A percentile compares a stretch with the other conserved stretches of the same genome.
These are phyloP conservation scores for Heliconius sara DNA, from an alignment of 2,888 invertebrate genomes.

Conservation along the genomic window DNA sequence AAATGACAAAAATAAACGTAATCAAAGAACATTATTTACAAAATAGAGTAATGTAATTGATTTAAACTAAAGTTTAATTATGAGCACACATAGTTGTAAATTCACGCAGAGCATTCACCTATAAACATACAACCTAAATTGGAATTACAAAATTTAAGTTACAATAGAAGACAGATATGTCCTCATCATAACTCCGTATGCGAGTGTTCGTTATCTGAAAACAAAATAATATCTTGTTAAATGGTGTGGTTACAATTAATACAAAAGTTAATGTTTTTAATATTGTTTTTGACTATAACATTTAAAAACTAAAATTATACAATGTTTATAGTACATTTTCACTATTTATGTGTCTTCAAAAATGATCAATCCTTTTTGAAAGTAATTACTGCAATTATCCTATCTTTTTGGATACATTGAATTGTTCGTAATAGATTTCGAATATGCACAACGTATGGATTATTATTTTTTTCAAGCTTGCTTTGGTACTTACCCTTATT, in stretches of 20 bases:
- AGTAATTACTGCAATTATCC: no score
- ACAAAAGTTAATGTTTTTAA: no score
- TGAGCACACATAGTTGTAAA: constrained; percentile 24
- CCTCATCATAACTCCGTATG: constrained; percentile 79
- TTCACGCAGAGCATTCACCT: constrained; percentile 41
- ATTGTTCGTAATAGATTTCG: no score
- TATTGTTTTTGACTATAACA: no score
- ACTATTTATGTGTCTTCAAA: no score
- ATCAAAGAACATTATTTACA: constrained; percentile 47
- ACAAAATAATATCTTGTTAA: constrained; percentile 38
- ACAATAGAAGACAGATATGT: constrained; percentile 51
- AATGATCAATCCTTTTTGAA: no score
- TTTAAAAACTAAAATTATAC: no score
- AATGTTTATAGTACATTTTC: no score
- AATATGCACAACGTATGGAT: background rate
- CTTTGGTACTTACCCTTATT: constrained; percentile 52
- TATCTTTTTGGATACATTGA: no score
- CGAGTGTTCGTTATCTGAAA: constrained; percentile 65
- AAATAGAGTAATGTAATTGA: constrained; percentile 38
- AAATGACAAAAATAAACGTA: constrained; percentile 42
- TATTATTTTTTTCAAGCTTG: background rate
- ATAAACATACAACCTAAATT: constrained; percentile 49
- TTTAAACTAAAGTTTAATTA: constrained; percentile 27
- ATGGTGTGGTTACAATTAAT: no score
- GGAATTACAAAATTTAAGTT: constrained; percentile 52